Percentiles rank a stretch among this genome's conserved stretches.
Evolutionary conservation across 1,140 invertebrate species (phyloP).

Genomic region (Latrodectus geometricus): DNA sequence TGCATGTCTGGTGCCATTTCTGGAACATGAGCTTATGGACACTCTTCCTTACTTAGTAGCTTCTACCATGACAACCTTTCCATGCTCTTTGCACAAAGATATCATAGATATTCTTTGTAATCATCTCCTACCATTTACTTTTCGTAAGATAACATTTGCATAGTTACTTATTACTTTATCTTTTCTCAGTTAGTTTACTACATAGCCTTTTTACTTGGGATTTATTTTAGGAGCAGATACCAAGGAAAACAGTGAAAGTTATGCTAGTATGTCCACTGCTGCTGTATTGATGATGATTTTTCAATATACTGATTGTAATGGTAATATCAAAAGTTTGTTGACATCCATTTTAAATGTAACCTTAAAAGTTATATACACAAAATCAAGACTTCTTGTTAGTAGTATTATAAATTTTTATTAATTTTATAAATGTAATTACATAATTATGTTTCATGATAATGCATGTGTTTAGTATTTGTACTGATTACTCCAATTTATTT

Average conservation of each 20-base stretch:
- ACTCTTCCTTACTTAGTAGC: constrained; percentile 94
- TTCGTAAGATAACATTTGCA: constrained; percentile 77
- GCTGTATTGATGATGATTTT: constrained; percentile 98
- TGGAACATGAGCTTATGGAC: constrained; percentile 96
- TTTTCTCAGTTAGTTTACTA: background rate
- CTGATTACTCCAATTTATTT: too few relatives aligned
- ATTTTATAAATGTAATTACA: too few relatives aligned
- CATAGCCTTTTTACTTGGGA: background rate
- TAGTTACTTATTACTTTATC: background rate
- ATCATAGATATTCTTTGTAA: constrained; percentile 95
- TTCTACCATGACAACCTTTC: constrained; percentile 91
- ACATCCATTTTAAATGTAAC: too few relatives aligned
- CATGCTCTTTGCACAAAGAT: constrained; percentile 90
- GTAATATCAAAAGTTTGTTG: constrained; percentile 69
- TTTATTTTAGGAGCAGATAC: constrained; percentile 31
- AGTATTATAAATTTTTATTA: too few relatives aligned
- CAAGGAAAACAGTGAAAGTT: constrained; percentile 77
- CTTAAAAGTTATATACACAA: too few relatives aligned
- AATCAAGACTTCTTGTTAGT: too few relatives aligned
- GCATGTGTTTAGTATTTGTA: too few relatives aligned
- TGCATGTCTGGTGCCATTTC: constrained; percentile 92
- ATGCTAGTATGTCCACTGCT: constrained; percentile 89
- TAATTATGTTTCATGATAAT: too few relatives aligned
- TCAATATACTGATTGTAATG: constrained; percentile 92
- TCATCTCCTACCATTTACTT: constrained; percentile 95